Percentiles rank a stretch among this genome's conserved stretches.
phyloP scores from a whole-genome alignment of 92 coral and sea anemone species.

The Zoanthus sansibaricus region DNA sequence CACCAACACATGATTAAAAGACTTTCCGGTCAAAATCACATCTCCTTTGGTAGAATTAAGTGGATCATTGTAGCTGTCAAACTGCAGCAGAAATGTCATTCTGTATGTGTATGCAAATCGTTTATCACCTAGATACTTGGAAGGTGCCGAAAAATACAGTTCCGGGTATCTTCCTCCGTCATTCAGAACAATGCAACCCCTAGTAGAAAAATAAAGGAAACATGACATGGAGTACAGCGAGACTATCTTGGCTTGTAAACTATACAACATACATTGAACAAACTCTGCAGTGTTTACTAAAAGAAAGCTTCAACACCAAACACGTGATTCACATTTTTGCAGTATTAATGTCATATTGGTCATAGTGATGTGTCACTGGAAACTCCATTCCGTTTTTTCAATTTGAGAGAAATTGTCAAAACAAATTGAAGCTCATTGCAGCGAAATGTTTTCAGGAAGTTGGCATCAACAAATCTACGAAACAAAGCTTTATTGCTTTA shows the following conservation, averaged over 20 bases:
- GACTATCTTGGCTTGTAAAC: not conserved
- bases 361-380: no score
- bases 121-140: conserved; percentile 74
- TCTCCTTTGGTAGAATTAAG: conserved; percentile 75
- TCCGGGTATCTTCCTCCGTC: conserved; percentile 47
- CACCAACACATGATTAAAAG: conserved; percentile 75
- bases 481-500: no score
- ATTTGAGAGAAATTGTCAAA: no score
- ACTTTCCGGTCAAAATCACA: conserved; percentile 81
- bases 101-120: conserved; percentile 82
- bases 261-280: no score
- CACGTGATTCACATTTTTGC: no score
- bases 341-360: no score
- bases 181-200: conserved; percentile 65
- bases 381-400: no score
- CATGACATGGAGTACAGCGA: not conserved
- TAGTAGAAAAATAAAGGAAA: conserved; percentile 12
- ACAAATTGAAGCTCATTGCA: no score
- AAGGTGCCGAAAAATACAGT: conserved; percentile 82
- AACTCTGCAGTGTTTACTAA: no score
- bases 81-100: conserved; percentile 74
- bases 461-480: no score
- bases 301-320: no score
- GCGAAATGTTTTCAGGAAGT: no score
- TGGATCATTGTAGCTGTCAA: conserved; percentile 59